Base-by-base conservation (phyloP, 2,888 invertebrate genomes). In the Megaustenia siamemsis region DNA sequence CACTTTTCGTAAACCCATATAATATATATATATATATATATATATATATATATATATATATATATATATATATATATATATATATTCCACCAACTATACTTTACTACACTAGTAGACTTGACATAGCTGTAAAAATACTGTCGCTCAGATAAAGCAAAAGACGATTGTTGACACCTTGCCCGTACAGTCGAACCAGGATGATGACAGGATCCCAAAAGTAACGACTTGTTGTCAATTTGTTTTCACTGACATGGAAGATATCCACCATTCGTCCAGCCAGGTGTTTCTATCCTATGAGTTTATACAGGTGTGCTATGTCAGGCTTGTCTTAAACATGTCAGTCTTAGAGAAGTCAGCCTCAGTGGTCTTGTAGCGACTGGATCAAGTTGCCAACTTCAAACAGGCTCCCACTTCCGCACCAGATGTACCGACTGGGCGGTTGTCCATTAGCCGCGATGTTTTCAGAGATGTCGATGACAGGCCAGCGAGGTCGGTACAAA, bases 351-450 rank as follows among this genome's bases (percentile, higher is more conserved):
- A n/a, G 56, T n/a, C 49, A 12, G 60, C n/a, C 38, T 21, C n/a
- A 38, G 56, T 32, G 24, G 40, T 60, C 60, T 38, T 77, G 77
- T 77, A 5, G 40, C 4, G 56, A 40, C 56, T 18, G 43, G 81
- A 81, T 81, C 71, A 35, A 38, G 71, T 81, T 81, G 28, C 80
- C 71, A n/a, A 81, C 81, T 71, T 81, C 71, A 81, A 81, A 81
- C 53, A 69, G 56, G 4, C 53, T 35, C 28, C 53, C 45, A 35
- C 69, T 80, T 71, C 43, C 56, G 71, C 56, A 32, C 81, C 81
- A 81, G 53, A 81, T 81, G 81, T 81, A 71, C 28, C 56, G 69
- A 35, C 66, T 78, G 63, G 63, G 2, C 78, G 40, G 43, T 21
- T 66, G 6, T 78, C 63, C 78, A 78, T 78, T 78, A 78, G 78